Conservation (phyloP, 2,888 invertebrate species). For the Eumerus sabulonum region DNA sequence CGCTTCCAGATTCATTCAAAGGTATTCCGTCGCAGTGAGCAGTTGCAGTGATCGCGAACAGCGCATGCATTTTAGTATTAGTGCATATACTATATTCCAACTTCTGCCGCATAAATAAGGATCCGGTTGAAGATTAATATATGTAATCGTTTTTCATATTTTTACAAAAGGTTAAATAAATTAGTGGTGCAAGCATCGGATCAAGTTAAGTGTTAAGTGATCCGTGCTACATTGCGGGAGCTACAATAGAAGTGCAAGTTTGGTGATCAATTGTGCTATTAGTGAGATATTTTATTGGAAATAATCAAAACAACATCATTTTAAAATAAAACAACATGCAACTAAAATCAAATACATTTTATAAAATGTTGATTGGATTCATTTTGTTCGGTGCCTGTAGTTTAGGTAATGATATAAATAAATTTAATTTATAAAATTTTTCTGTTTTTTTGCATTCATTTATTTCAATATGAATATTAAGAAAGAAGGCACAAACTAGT, state of each 20-base stretch:
- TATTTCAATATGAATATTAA: too few relatives aligned
- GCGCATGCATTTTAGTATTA: constrained; percentile 41
- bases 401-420: constrained; percentile 42
- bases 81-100: too few relatives aligned
- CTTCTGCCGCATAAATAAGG: too few relatives aligned
- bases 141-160: not conserved
- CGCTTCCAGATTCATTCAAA: constrained; percentile 54
- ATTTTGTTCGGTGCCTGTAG: constrained; percentile 38
- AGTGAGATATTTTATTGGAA: constrained; percentile 3
- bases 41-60: constrained; percentile 43
- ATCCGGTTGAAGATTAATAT: too few relatives aligned
- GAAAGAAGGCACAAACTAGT: too few relatives aligned
- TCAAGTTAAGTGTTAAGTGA: constrained; percentile 41
- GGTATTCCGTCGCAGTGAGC: constrained; percentile 52
- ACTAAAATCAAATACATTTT: constrained; percentile 26
- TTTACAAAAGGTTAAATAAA: constrained; percentile 40
- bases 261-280: constrained; percentile 13
- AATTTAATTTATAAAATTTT: too few relatives aligned
- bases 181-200: constrained; percentile 30
- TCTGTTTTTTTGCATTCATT: too few relatives aligned
- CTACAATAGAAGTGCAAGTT: not conserved
- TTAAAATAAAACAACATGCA: constrained; percentile 40
- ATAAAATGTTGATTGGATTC: constrained; percentile 47
- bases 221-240: constrained; percentile 36
- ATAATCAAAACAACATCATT: constrained; percentile 14